Evolutionary conservation across 2,888 invertebrate genomes (phyloP), one percentile per base, ranked within the genome.

Genomic region (Rhabditoides inermis): DNA sequence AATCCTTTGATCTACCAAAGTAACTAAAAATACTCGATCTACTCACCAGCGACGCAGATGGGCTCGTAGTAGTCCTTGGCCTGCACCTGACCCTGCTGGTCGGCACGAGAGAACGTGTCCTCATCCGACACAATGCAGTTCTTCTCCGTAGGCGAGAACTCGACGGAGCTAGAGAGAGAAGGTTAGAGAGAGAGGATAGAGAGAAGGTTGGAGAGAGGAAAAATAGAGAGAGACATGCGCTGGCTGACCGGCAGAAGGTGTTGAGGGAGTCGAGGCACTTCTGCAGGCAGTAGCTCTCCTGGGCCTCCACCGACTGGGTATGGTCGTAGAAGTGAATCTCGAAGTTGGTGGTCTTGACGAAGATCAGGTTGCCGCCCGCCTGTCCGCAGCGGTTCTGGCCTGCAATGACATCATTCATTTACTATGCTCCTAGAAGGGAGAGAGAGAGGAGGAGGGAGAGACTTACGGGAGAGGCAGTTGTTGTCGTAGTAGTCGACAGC

Each of bases 401-500:
- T 72, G 50, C 23, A 61, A 37, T n/a, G 32, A 39, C 3, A 7
- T 6, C n/a, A 6, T 12, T 26, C 20, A 18, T 10, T 26, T 1
- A 6, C 5, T 6, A 28, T 3, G 23, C 2, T 18, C 26, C 5
- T 3, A n/a, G 22, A 32, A 12, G 15, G 15, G 32, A 15, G 10
- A 36, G 2, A 10, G 3, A 39, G 2, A 30, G 10, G 27, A 32
- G 7, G 25, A 10, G 6, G 2, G 18, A 10, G 6, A 18, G 2
- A 61, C 64, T 72, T 65, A 81, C 81, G 78, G 58, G 78, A 77
- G 23, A 81, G 78, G 63, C 82, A 82, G 69, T 81, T 80, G 70
- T 82, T 82, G 69, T 82, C 82, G 72, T 81, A 78, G 70, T 82
- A 82, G 66, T 82, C 81, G 41, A 80, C 77, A 7, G 65, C 78